These are phyloP conservation scores for Lepidocolaptes lacrymiger DNA, from an alignment of 2,797 vertebrate genomes.

Conservation along the genomic window DNA sequence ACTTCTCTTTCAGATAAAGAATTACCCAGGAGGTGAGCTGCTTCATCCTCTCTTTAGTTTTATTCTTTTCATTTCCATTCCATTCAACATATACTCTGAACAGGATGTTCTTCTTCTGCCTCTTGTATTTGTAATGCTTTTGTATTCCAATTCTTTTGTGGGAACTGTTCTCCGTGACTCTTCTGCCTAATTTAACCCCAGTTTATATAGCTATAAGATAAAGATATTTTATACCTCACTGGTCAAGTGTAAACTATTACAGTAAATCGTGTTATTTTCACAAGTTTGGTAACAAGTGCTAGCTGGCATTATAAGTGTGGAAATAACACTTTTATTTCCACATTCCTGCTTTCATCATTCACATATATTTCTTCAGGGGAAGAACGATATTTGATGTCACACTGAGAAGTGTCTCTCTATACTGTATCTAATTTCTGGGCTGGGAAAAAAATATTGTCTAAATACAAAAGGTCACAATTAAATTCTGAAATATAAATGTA, in stretches of 20 bases:
- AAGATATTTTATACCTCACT: slow-evolving; percentile 51
- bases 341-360: slow-evolving; percentile 63
- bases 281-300: slow-evolving; percentile 48
- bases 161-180: background rate
- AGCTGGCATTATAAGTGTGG: slow-evolving; percentile 43
- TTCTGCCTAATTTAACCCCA: slow-evolving; percentile 44
- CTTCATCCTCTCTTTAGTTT: background rate
- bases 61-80: background rate
- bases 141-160: background rate
- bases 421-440: slow-evolving; percentile 28
- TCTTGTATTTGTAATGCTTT: background rate
- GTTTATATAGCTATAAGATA: slow-evolving; percentile 29
- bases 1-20: background rate
- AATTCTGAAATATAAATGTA: background rate
- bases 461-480: slow-evolving; percentile 39
- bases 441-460: slow-evolving; percentile 15
- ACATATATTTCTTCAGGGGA: slow-evolving; percentile 61
- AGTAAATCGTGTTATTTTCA: slow-evolving; percentile 61
- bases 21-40: background rate
- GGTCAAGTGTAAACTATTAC: slow-evolving; percentile 55
- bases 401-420: slow-evolving; percentile 38
- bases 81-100: background rate
- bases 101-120: background rate
- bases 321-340: slow-evolving; percentile 67
- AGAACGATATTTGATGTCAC: slow-evolving; percentile 12